phyloP scores from a whole-genome alignment of 2,888 invertebrate species.

The Magallana nippona region DNA sequence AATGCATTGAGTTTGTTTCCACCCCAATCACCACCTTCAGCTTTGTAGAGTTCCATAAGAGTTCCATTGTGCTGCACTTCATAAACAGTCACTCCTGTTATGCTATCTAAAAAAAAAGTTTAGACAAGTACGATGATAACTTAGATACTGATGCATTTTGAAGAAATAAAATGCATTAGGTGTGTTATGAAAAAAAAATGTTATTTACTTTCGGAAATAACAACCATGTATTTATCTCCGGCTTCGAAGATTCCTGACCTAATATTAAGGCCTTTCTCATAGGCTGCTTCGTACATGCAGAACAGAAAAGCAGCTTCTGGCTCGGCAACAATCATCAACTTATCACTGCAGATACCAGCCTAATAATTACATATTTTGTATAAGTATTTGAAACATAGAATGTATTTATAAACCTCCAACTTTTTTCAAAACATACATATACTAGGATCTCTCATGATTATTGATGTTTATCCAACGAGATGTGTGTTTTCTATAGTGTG shows the following conservation, averaged over 20 bases:
- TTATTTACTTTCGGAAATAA: slow-evolving; percentile 17
- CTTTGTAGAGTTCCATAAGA: slow-evolving; percentile 41
- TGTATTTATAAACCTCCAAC: too few species aligned
- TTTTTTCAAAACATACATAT: too few species aligned
- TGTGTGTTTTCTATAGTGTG: too few species aligned
- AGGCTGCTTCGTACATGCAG: background rate
- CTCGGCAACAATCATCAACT: background rate
- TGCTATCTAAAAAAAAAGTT: slow-evolving; percentile 32
- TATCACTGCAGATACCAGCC: background rate
- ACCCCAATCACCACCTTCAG: slow-evolving; percentile 48
- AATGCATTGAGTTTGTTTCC: slow-evolving; percentile 44
- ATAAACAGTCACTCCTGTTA: slow-evolving; percentile 46
- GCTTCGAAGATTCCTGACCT: background rate
- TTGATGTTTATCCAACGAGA: too few species aligned
- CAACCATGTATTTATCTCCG: background rate
- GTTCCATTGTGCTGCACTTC: slow-evolving; percentile 33
- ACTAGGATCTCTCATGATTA: too few species aligned
- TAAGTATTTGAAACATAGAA: too few species aligned
- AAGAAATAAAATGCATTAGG: background rate
- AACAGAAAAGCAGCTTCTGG: slow-evolving; percentile 35
- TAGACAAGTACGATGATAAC: too few species aligned
- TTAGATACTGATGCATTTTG: background rate
- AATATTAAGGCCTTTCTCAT: background rate
- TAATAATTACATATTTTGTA: background rate
- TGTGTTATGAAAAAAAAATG: too few species aligned